These are phyloP conservation scores for Drosophila acutilabella DNA, from an alignment of 2,888 invertebrate genomes.

Conservation along the genomic window DNA sequence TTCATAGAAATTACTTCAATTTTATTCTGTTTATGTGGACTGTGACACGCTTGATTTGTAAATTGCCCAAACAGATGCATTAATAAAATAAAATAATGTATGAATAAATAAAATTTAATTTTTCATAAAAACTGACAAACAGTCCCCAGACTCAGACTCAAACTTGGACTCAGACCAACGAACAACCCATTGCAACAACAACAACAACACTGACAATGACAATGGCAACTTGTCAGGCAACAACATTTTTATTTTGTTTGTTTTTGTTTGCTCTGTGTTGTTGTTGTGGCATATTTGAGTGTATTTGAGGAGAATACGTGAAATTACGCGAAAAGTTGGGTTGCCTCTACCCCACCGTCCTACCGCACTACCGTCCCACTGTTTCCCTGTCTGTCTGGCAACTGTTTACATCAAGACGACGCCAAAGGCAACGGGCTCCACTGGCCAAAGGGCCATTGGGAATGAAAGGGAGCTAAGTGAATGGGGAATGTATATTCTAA, in stretches of 20 bases:
- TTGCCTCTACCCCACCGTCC: conserved; percentile 30
- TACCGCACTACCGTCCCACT: conserved; percentile 23
- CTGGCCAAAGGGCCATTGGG: conserved; percentile 42
- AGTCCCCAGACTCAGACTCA: conserved; percentile 46
- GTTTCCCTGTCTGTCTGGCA: conserved; percentile 15
- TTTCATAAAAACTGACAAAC: conserved; percentile 69
- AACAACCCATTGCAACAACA: conserved; percentile 20
- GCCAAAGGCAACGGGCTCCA: conserved; percentile 52
- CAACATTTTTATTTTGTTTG: conserved; percentile 33
- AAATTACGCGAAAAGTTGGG: conserved; percentile 74
- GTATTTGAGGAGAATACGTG: conserved; percentile 77
- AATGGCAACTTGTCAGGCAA: conserved; percentile 51
- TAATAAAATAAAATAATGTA: conserved; percentile 65
- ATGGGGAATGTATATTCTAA: conserved; percentile 41
- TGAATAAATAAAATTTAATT: conserved; percentile 78
- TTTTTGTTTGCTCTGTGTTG: conserved; percentile 18
- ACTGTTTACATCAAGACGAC: conserved; percentile 50
- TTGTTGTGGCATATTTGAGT: conserved; percentile 70
- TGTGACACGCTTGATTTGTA: conserved; percentile 44
- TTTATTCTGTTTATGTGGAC: conserved; percentile 19
- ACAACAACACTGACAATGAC: conserved; percentile 25
- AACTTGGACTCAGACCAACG: conserved; percentile 9
- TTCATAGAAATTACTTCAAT: conserved; percentile 9
- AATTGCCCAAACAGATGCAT: conserved; percentile 55
- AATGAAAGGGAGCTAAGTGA: conserved; percentile 39